Evolutionary conservation across 2,888 invertebrate genomes (phyloP).

Genomic region (Thera obeliscata): DNA sequence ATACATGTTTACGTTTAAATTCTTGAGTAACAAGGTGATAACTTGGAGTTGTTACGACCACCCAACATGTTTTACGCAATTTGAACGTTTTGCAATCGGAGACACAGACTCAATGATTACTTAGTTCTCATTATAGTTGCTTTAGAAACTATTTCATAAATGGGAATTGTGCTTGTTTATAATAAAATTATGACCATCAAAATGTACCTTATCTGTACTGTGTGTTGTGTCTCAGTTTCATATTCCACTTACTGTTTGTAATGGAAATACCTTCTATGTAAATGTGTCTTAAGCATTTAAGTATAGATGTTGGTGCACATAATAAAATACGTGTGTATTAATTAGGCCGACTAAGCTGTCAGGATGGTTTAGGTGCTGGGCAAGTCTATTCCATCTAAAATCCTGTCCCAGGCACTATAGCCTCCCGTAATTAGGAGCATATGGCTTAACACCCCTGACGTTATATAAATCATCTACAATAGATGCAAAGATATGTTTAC

Average conservation of each 20-base stretch:
- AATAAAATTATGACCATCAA: not conserved
- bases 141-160: conserved; percentile 3
- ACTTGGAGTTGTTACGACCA: conserved; percentile 18
- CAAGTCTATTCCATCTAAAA: too few relatives aligned
- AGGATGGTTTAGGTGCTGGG: too few relatives aligned
- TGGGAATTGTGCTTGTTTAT: not conserved
- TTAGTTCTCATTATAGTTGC: not conserved
- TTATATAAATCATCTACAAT: too few relatives aligned
- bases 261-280: not conserved
- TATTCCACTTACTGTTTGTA: not conserved
- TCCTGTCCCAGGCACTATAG: too few relatives aligned
- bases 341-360: too few relatives aligned
- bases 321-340: too few relatives aligned
- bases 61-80: conserved; percentile 21
- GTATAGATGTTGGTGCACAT: too few relatives aligned
- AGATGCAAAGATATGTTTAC: too few relatives aligned
- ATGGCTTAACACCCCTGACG: too few relatives aligned
- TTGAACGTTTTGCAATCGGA: conserved; percentile 16
- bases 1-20: not conserved
- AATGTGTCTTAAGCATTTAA: too few relatives aligned
- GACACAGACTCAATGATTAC: not conserved
- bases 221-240: not conserved
- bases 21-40: conserved; percentile 8
- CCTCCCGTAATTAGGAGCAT: too few relatives aligned
- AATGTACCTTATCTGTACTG: not conserved